Percentiles rank a stretch among this genome's conserved stretches.
Conservation (phyloP, 2,888 invertebrate species). For the Petrolisthes manimaculis region DNA sequence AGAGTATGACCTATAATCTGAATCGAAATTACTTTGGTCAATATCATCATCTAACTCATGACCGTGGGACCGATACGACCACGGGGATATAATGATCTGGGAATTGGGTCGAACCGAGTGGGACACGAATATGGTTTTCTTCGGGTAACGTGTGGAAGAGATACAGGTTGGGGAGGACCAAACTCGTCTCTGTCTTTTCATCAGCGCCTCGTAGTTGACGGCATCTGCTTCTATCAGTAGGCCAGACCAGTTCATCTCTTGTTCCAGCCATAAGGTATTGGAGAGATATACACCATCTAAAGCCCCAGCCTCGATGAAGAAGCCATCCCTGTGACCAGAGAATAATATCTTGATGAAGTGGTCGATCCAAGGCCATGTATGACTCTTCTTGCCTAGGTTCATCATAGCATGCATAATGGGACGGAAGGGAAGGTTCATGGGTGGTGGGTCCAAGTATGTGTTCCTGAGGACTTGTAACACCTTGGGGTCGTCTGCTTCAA, state of each 20-base stretch:
- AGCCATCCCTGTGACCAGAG: slow-evolving; percentile 22
- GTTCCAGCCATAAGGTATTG: slow-evolving; percentile 47
- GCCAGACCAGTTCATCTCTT: slow-evolving; percentile 40
- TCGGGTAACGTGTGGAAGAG: slow-evolving; percentile 25
- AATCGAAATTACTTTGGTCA: neutral
- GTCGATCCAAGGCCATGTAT: slow-evolving; percentile 3
- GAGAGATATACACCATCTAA: slow-evolving; percentile 42
- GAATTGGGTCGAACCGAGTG: neutral
- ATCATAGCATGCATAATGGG: slow-evolving; percentile 1
- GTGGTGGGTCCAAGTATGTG: neutral
- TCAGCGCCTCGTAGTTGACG: slow-evolving; percentile 21
- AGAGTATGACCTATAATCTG: slow-evolving; percentile 26
- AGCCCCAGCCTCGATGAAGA: slow-evolving; percentile 50
- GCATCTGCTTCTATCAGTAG: slow-evolving; percentile 33
- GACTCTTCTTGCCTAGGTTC: neutral
- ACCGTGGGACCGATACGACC: neutral
- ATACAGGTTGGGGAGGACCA: slow-evolving; percentile 37
- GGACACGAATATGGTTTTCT: slow-evolving; percentile 23
- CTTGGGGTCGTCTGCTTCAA: neutral
- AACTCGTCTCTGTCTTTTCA: slow-evolving; percentile 21
- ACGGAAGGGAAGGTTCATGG: neutral
- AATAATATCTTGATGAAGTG: neutral
- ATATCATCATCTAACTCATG: slow-evolving; percentile 21
- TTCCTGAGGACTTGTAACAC: neutral
- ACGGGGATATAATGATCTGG: neutral